Conservation (phyloP, 2,797 vertebrate species). For the Sciurus carolinensis region DNA sequence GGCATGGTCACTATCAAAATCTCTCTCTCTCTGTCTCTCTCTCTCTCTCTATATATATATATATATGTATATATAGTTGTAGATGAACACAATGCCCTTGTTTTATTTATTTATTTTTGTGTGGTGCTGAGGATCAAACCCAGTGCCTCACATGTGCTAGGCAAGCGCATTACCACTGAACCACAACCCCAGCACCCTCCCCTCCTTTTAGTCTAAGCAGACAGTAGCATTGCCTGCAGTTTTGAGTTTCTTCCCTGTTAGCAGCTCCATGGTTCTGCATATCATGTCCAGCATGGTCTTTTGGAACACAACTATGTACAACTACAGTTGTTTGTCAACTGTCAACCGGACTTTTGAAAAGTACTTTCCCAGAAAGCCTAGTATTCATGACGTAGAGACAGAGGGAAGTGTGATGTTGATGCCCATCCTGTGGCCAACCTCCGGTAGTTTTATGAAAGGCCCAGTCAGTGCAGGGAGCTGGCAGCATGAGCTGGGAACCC, state of each 20-base stretch:
- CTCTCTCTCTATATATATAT: too few species aligned
- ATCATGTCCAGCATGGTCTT: background rate
- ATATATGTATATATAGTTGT: too few species aligned
- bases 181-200: too few species aligned
- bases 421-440: accelerated
- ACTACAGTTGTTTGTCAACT: accelerated
- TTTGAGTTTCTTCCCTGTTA: background rate
- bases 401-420: accelerated
- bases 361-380: background rate
- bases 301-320: accelerated
- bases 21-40: background rate
- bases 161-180: too few species aligned
- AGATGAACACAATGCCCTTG: too few species aligned
- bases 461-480: background rate
- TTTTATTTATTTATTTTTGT: too few species aligned
- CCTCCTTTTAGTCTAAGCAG: background rate
- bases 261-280: background rate
- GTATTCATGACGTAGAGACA: background rate
- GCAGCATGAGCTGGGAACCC: accelerated
- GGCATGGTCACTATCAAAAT: background rate
- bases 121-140: too few species aligned
- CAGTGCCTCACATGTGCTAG: too few species aligned
- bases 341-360: background rate
- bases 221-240: background rate
- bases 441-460: background rate